Conservation (phyloP, 2,888 invertebrate species). For the Agapostemon virescens region DNA sequence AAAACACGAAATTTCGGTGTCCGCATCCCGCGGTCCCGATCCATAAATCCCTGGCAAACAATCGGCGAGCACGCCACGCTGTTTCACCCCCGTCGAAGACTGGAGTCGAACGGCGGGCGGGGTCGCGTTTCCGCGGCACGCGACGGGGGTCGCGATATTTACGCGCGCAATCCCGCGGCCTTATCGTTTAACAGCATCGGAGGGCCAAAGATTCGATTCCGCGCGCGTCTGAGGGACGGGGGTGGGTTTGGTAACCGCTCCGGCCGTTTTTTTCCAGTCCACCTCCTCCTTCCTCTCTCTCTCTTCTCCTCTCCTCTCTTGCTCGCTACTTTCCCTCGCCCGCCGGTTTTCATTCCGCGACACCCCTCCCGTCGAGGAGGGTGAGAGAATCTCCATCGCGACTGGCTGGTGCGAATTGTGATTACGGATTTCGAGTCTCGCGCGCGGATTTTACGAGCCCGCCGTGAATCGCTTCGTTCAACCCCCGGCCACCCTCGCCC, state of each 20-base stretch:
- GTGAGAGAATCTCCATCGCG: constrained; percentile 53
- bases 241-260: background rate
- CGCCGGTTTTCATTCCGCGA: constrained; percentile 7
- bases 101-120: background rate
- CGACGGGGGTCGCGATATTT: constrained; percentile 33
- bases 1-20: background rate
- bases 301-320: too few species aligned
- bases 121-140: background rate
- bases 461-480: constrained; percentile 60
- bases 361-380: constrained; percentile 24
- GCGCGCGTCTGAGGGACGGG: constrained; percentile 1
- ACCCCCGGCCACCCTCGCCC: background rate
- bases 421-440: constrained; percentile 68
- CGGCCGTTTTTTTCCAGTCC: background rate
- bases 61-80: background rate
- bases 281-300: too few species aligned
- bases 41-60: constrained; percentile 2
- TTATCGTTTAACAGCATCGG: constrained; percentile 39
- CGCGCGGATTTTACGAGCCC: constrained; percentile 64
- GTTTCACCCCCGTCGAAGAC: background rate
- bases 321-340: too few species aligned
- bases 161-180: constrained; percentile 25
- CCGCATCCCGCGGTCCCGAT: background rate
- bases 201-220: constrained; percentile 42
- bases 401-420: constrained; percentile 64